phyloP scores from a whole-genome alignment of 1,140 invertebrate species.

The Onthophagus taurus region DNA sequence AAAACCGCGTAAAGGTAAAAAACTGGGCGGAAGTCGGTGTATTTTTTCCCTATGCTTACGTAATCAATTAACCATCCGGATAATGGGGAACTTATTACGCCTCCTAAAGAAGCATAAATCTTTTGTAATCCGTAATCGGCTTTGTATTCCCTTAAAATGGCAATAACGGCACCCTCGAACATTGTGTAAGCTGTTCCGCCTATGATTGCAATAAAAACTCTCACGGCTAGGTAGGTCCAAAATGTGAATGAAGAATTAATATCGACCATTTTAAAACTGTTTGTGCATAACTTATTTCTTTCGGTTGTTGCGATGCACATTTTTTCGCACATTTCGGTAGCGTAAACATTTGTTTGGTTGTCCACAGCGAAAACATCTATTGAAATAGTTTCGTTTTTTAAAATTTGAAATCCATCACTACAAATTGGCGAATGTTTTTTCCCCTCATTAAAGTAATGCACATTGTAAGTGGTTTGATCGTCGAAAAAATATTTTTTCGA shows the following conservation, averaged over 20 bases:
- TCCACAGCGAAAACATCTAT: no score
- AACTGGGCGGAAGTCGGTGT: conserved; percentile 68
- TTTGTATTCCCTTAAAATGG: conserved; percentile 64
- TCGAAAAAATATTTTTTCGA: conserved; percentile 4
- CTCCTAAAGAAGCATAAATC: conserved; percentile 68
- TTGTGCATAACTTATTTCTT: conserved; percentile 50
- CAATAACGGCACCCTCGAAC: conserved; percentile 75
- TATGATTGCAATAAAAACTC: conserved; percentile 62
- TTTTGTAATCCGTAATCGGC: conserved; percentile 73
- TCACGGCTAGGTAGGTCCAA: conserved; percentile 63
- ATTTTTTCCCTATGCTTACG: conserved; percentile 46
- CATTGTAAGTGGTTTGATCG: not conserved
- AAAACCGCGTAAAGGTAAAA: conserved; percentile 70
- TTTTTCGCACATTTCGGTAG: conserved; percentile 30
- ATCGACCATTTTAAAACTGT: conserved; percentile 46
- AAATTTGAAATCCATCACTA: no score
- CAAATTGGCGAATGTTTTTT: no score
- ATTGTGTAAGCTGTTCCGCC: conserved; percentile 68
- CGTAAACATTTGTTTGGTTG: conserved; percentile 1
- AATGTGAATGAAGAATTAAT: conserved; percentile 59
- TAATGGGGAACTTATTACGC: conserved; percentile 69
- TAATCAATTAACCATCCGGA: conserved; percentile 67
- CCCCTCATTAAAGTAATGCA: not conserved
- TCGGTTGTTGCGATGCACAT: conserved; percentile 48
- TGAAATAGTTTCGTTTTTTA: no score